phyloP scores from a whole-genome alignment of 1,140 invertebrate species.

The Eueides isabella region DNA sequence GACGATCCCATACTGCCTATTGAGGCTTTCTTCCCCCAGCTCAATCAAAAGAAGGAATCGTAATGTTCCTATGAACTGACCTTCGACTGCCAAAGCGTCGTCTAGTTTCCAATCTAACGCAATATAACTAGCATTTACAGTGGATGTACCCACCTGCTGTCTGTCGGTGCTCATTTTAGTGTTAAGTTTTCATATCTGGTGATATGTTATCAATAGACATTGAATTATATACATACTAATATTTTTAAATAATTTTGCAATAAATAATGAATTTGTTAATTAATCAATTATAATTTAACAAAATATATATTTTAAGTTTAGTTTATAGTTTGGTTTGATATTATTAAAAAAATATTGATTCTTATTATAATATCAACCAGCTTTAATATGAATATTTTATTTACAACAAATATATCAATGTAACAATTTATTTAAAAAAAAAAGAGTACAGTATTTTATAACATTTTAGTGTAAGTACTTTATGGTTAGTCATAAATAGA shows the following conservation, averaged over 20 bases:
- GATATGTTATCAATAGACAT: conserved; percentile 31
- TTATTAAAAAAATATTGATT: too few species aligned
- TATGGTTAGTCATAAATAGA: too few species aligned
- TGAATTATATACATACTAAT: conserved; percentile 6
- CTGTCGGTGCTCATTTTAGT: conserved; percentile 50
- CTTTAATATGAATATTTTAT: too few species aligned
- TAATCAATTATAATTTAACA: too few species aligned
- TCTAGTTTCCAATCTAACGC: conserved; percentile 36
- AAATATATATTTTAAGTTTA: too few species aligned
- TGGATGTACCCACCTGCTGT: conserved; percentile 46
- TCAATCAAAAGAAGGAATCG: conserved; percentile 83
- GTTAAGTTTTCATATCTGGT: conserved; percentile 43
- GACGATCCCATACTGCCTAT: conserved; percentile 85
- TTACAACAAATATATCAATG: too few species aligned
- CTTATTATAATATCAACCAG: too few species aligned
- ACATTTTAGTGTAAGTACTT: too few species aligned
- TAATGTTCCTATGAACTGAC: conserved; percentile 70
- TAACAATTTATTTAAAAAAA: too few species aligned
- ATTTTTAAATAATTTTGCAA: neutral
- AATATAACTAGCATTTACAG: conserved; percentile 42
- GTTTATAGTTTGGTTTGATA: too few species aligned
- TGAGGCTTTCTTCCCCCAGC: conserved; percentile 84
- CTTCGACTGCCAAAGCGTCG: conserved; percentile 73
- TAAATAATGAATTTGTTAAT: too few species aligned
- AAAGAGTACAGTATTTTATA: too few species aligned